Conservation (phyloP, 2,888 invertebrate genomes). For the Eumerus sabulonum region DNA sequence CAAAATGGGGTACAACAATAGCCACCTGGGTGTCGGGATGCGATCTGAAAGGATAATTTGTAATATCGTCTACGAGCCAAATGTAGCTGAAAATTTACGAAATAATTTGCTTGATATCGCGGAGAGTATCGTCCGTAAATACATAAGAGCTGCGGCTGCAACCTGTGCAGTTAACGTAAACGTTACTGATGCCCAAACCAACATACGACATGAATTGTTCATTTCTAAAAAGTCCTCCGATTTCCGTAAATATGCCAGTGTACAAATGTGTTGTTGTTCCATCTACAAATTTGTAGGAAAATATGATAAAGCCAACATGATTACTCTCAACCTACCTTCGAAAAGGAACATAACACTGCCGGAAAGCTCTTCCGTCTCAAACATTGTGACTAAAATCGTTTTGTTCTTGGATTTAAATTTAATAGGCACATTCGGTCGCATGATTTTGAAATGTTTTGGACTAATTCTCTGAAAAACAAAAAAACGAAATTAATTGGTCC, state of each 20-base stretch:
- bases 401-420: constrained; percentile 48
- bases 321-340: constrained; percentile 27
- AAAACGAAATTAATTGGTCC: neutral
- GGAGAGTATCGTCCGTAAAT: constrained; percentile 41
- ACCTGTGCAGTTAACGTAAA: constrained; percentile 37
- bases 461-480: constrained; percentile 10
- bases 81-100: constrained; percentile 16
- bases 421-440: constrained; percentile 35
- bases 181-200: constrained; percentile 35
- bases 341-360: constrained; percentile 54
- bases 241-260: constrained; percentile 43
- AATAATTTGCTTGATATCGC: constrained; percentile 45
- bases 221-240: constrained; percentile 19
- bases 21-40: constrained; percentile 21
- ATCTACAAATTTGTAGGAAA: constrained; percentile 16
- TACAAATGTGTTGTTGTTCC: constrained; percentile 32
- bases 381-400: constrained; percentile 53
- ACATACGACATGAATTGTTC: constrained; percentile 30
- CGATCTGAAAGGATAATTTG: constrained; percentile 4
- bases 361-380: constrained; percentile 37
- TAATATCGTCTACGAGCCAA: no score
- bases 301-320: neutral
- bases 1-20: constrained; percentile 42
- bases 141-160: constrained; percentile 35
- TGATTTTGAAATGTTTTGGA: constrained; percentile 18